A percentile compares a stretch with the other conserved stretches of the same genome.
Conservation (phyloP, 2,888 invertebrate species). For the Dioctria rufipes region DNA sequence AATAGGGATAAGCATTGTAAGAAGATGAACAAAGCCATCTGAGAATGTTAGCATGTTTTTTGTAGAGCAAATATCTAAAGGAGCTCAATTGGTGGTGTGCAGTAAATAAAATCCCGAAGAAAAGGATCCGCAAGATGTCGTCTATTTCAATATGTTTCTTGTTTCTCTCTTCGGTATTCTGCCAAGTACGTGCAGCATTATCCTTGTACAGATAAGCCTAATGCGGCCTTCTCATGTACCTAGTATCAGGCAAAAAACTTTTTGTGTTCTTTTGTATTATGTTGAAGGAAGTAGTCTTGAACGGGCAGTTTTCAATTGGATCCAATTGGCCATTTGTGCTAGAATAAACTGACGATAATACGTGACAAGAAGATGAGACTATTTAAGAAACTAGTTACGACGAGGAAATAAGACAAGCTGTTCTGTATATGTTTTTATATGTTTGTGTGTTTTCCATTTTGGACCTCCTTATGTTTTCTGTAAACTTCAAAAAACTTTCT, state of each 20-base stretch:
- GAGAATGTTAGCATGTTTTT: no score
- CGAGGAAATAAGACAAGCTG: slow-evolving; percentile 20
- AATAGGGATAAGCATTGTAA: no score
- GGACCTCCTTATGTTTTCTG: background rate
- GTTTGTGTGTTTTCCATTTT: background rate
- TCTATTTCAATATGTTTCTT: slow-evolving; percentile 18
- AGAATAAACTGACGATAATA: slow-evolving; percentile 31
- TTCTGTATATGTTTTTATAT: slow-evolving; percentile 5
- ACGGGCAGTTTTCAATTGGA: slow-evolving; percentile 39
- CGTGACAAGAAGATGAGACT: slow-evolving; percentile 28
- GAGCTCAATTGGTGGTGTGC: no score
- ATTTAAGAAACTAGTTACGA: slow-evolving; percentile 1
- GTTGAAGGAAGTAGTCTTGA: background rate
- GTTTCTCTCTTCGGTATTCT: slow-evolving; percentile 4
- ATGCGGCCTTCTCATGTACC: background rate
- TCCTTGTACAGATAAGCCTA: background rate
- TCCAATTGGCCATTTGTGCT: slow-evolving; percentile 48
- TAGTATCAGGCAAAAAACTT: background rate
- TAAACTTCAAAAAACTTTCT: no score
- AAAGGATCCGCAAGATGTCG: slow-evolving; percentile 2
- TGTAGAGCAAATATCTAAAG: no score
- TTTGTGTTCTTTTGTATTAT: background rate
- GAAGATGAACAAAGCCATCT: no score
- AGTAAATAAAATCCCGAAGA: background rate
- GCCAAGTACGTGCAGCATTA: slow-evolving; percentile 4